These are phyloP conservation scores for Oryzias woworae DNA, from an alignment of 2,113 vertebrate species.

Conservation along the genomic window DNA sequence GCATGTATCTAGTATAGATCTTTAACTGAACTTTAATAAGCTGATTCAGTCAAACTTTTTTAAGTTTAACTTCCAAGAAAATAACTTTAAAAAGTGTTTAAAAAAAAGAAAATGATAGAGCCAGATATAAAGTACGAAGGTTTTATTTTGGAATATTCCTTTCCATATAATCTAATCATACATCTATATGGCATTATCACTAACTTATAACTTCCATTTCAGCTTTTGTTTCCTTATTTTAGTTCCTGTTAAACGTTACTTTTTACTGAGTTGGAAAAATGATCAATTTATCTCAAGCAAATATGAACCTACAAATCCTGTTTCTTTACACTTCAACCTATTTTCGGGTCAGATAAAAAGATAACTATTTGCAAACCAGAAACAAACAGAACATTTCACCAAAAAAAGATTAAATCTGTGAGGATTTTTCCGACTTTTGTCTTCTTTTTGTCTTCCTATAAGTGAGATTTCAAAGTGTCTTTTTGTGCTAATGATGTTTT, in stretches of 20 bases:
- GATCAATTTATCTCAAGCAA: neutral
- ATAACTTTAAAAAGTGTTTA: too few species aligned
- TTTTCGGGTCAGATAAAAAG: neutral
- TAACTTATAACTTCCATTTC: neutral
- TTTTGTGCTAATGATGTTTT: neutral
- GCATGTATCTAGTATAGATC: too few species aligned
- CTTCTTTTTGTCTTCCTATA: neutral
- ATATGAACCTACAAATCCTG: too few species aligned
- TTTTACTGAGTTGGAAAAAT: neutral
- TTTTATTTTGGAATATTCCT: too few species aligned
- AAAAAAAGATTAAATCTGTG: neutral
- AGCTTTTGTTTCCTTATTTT: slow-evolving; percentile 4
- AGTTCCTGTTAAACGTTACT: neutral
- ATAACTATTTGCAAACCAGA: neutral
- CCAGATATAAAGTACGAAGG: too few species aligned
- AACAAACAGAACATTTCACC: neutral
- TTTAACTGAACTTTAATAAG: too few species aligned
- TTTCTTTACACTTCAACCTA: neutral
- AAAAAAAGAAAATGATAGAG: too few species aligned
- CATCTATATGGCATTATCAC: too few species aligned
- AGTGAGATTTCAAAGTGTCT: slow-evolving; percentile 1
- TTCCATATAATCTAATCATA: too few species aligned
- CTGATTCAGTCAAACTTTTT: neutral
- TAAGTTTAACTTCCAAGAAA: neutral
- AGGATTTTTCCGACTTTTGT: neutral